Evolutionary conservation across 2,113 vertebrate species (phyloP).

Genomic region (Noturus placidus): DNA sequence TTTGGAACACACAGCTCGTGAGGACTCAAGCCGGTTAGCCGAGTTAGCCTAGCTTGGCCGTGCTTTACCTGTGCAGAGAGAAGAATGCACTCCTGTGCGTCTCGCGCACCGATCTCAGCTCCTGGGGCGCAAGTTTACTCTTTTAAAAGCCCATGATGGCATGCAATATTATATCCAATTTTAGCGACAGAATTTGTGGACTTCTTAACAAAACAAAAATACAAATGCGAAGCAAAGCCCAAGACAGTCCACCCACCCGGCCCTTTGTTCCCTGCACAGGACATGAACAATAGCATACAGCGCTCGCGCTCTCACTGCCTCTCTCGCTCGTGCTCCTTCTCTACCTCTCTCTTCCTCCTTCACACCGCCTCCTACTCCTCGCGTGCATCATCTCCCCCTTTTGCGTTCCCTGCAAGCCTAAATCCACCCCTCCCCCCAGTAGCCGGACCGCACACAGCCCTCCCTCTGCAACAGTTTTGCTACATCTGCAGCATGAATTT

Average conservation of each 20-base stretch:
- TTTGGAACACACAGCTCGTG: neutral
- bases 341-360: slow-evolving; percentile 23
- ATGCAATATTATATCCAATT: neutral
- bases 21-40: neutral
- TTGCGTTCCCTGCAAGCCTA: slow-evolving; percentile 48
- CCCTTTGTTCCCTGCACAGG: slow-evolving; percentile 62
- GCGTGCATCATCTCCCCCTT: slow-evolving; percentile 48
- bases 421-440: slow-evolving; percentile 45
- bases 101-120: slow-evolving; percentile 27
- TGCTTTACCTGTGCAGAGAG: slow-evolving; percentile 36
- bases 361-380: slow-evolving; percentile 37
- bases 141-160: slow-evolving; percentile 41
- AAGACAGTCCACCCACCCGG: slow-evolving; percentile 24
- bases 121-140: slow-evolving; percentile 20
- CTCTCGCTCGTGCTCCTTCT: slow-evolving; percentile 16
- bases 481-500: slow-evolving; percentile 19
- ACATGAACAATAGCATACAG: slow-evolving; percentile 57
- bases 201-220: neutral
- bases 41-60: slow-evolving; percentile 19
- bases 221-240: slow-evolving; percentile 12
- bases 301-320: slow-evolving; percentile 12
- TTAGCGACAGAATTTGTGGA: neutral
- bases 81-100: slow-evolving; percentile 34
- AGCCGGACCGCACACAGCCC: slow-evolving; percentile 15
- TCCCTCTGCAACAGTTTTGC: slow-evolving; percentile 10